These are phyloP conservation scores for Empis livida DNA, from an alignment of 2,888 invertebrate species.

Conservation along the genomic window DNA sequence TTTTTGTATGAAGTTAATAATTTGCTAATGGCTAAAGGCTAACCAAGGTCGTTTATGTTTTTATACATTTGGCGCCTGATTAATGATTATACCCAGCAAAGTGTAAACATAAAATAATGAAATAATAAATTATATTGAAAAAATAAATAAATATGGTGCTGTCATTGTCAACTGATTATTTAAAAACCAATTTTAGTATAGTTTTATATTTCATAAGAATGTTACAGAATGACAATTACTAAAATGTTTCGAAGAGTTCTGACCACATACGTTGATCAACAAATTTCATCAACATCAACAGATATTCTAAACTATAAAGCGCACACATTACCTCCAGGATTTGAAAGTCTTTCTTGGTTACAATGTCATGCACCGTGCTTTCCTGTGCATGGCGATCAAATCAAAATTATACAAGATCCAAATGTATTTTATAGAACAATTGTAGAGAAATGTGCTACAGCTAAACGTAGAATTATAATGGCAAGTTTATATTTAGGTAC, in stretches of 20 bases:
- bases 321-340: slow-evolving; percentile 25
- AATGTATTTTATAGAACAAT: slow-evolving; percentile 62
- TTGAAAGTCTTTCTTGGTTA: slow-evolving; percentile 49
- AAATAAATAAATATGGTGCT: too few relatives aligned
- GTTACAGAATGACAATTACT: neutral
- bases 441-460: slow-evolving; percentile 49
- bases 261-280: slow-evolving; percentile 25
- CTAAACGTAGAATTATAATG: slow-evolving; percentile 60
- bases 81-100: too few relatives aligned
- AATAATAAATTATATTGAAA: too few relatives aligned
- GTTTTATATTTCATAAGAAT: too few relatives aligned
- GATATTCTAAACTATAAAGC: slow-evolving; percentile 23
- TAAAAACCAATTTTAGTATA: too few relatives aligned
- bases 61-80: too few relatives aligned
- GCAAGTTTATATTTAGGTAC: slow-evolving; percentile 91
- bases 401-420: slow-evolving; percentile 65
- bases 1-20: too few relatives aligned
- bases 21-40: too few relatives aligned
- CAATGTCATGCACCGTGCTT: slow-evolving; percentile 52
- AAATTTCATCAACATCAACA: slow-evolving; percentile 18
- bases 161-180: too few relatives aligned
- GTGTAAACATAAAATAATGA: too few relatives aligned
- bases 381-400: slow-evolving; percentile 50
- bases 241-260: slow-evolving; percentile 27
- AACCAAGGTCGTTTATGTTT: too few relatives aligned